Conservation (phyloP, 2,888 invertebrate species). For the Schizotus pectinicornis region DNA sequence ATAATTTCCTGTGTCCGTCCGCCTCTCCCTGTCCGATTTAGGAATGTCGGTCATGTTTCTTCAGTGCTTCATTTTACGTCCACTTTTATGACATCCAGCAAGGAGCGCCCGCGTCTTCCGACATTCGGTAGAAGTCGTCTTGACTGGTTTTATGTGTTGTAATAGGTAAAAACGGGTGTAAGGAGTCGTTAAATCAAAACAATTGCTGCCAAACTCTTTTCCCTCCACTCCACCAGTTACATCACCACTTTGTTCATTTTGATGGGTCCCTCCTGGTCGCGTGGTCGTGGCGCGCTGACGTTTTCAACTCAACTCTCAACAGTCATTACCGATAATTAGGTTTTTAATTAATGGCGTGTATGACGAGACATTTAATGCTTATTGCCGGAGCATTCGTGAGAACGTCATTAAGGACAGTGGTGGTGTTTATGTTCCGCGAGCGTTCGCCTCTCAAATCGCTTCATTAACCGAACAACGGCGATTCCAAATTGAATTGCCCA, state of each 20-base stretch:
- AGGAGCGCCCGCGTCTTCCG: neutral
- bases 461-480: conserved; percentile 3
- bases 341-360: no score
- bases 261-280: no score
- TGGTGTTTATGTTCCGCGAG: conserved; percentile 5
- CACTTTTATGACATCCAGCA: conserved; percentile 10
- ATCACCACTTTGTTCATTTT: no score
- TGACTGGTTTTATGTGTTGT: conserved; percentile 37
- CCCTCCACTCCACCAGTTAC: no score
- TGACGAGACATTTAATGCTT: no score
- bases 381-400: neutral
- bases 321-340: no score
- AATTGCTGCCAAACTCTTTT: conserved; percentile 14
- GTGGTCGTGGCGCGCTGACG: no score
- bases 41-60: no score
- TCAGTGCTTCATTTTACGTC: neutral
- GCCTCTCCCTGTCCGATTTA: no score
- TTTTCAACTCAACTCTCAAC: no score
- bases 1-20: no score
- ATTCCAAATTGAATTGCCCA: neutral
- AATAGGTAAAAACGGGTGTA: conserved; percentile 34
- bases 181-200: conserved; percentile 35
- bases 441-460: conserved; percentile 6
- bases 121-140: no score
- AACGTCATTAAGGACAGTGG: conserved; percentile 1